phyloP scores from a whole-genome alignment of 2,797 vertebrate species.

The Myotis planiceps region DNA sequence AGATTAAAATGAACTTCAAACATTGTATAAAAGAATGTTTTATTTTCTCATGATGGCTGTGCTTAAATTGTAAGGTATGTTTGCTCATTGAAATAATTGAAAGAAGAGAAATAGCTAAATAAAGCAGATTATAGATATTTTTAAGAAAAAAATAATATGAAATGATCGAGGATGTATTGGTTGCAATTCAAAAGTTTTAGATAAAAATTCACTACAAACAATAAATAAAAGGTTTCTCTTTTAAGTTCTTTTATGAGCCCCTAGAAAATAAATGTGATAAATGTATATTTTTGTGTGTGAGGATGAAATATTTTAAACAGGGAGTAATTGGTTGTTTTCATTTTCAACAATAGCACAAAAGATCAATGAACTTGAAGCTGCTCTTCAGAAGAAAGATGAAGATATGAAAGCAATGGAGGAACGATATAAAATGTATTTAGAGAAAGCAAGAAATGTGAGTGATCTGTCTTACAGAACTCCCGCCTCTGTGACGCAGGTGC shows the following conservation, averaged over 20 bases:
- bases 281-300: neutral
- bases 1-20: slow-evolving; percentile 44
- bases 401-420: slow-evolving; percentile 99
- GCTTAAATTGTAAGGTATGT: neutral
- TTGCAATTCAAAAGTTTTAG: slow-evolving; percentile 48
- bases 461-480: neutral
- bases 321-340: slow-evolving; percentile 25
- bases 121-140: neutral
- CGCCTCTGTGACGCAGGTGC: neutral
- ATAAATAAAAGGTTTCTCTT: neutral
- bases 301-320: neutral
- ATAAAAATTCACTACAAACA: slow-evolving; percentile 18
- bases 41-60: neutral
- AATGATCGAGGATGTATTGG: neutral
- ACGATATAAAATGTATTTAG: slow-evolving; percentile 99
- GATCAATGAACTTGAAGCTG: slow-evolving; percentile 94
- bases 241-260: neutral
- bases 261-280: slow-evolving; percentile 48
- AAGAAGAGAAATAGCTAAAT: neutral
- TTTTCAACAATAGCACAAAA: slow-evolving; percentile 90
- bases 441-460: slow-evolving; percentile 98
- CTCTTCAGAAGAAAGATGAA: slow-evolving; percentile 97
- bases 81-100: slow-evolving; percentile 5
- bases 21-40: neutral
- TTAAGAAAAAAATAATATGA: slow-evolving; percentile 14